Percentiles rank a stretch among this genome's conserved stretches.
Conservation (phyloP, 30 jellyfish, hydroid and myxozoan species). For the Aurelia sp. region DNA sequence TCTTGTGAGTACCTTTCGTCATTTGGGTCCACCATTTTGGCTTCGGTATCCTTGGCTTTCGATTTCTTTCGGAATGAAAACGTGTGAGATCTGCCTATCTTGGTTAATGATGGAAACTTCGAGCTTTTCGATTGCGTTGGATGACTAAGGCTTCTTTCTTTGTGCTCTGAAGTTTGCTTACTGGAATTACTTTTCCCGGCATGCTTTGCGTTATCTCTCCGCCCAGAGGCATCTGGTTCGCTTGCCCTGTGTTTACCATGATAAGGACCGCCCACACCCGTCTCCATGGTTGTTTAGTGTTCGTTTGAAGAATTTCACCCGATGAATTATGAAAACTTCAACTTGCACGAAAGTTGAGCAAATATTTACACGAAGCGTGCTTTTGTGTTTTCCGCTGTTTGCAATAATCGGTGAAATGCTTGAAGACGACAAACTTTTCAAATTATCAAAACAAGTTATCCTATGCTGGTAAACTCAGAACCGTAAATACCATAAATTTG, state of each 20-base stretch:
- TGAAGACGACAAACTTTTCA: no score
- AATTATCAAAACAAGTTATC: no score
- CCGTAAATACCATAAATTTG: no score
- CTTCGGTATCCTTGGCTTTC: slow-evolving; percentile 52
- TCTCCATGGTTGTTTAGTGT: slow-evolving; percentile 26
- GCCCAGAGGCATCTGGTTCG: slow-evolving; percentile 48
- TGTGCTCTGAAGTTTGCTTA: slow-evolving; percentile 5
- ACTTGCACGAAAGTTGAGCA: background rate
- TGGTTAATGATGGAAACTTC: slow-evolving; percentile 52
- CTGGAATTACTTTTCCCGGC: slow-evolving; percentile 3
- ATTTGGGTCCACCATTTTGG: slow-evolving; percentile 12
- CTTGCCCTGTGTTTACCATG: slow-evolving; percentile 29
- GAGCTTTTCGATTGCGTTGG: slow-evolving; percentile 15
- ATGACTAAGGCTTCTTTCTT: slow-evolving; percentile 1
- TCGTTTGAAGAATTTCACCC: slow-evolving; percentile 5
- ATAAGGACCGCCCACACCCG: slow-evolving; percentile 25
- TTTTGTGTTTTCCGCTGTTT: no score
- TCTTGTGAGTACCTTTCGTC: background rate
- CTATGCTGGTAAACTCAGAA: no score
- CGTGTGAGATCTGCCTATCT: slow-evolving; percentile 57
- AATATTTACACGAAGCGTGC: no score
- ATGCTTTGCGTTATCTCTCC: background rate
- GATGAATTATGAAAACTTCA: background rate
- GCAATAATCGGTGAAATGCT: no score
- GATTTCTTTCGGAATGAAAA: slow-evolving; percentile 49